A percentile compares a stretch with the other conserved stretches of the same genome.
phyloP scores from a whole-genome alignment of 2,888 invertebrate species.

The Trichogramma dendrolimi region DNA sequence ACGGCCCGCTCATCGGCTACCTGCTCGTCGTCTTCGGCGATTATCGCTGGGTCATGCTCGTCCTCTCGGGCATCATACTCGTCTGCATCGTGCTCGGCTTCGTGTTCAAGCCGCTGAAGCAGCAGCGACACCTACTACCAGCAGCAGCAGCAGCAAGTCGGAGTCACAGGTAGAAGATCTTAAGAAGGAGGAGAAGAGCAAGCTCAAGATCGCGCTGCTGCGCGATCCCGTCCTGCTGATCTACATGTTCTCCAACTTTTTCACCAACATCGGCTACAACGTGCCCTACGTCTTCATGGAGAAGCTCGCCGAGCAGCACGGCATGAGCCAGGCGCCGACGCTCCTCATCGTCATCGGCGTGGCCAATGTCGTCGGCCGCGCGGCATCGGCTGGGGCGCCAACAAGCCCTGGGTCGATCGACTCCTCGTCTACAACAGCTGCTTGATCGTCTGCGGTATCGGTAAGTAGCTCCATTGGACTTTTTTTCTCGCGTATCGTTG shows the following conservation, averaged over 20 bases:
- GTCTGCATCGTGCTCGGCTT: constrained; percentile 87
- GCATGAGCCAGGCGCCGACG: constrained; percentile 44
- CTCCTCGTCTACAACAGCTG: constrained; percentile 85
- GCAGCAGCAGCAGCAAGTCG: too few relatives aligned
- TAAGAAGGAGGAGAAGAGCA: constrained; percentile 54
- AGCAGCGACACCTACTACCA: too few relatives aligned
- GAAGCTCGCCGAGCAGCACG: constrained; percentile 57
- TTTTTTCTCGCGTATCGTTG: too few relatives aligned
- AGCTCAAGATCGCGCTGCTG: constrained; percentile 82
- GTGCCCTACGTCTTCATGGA: constrained; percentile 86
- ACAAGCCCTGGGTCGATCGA: constrained; percentile 88
- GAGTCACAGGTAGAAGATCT: too few relatives aligned
- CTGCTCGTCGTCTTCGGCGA: constrained; percentile 71
- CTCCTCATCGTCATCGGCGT: constrained; percentile 79
- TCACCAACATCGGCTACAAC: constrained; percentile 91
- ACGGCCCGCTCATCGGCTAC: constrained; percentile 73
- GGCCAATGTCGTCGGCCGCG: constrained; percentile 84
- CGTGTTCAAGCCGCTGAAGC: constrained; percentile 78
- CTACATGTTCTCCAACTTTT: constrained; percentile 89
- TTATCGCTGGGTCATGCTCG: constrained; percentile 84
- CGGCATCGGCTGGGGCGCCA: constrained; percentile 83
- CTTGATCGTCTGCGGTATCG: constrained; percentile 81
- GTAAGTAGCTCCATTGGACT: constrained; percentile 55
- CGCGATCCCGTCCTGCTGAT: constrained; percentile 82
- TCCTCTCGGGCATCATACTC: constrained; percentile 79